These are phyloP conservation scores for Coelopa frigida DNA, from an alignment of 1,140 invertebrate species.

Conservation along the genomic window DNA sequence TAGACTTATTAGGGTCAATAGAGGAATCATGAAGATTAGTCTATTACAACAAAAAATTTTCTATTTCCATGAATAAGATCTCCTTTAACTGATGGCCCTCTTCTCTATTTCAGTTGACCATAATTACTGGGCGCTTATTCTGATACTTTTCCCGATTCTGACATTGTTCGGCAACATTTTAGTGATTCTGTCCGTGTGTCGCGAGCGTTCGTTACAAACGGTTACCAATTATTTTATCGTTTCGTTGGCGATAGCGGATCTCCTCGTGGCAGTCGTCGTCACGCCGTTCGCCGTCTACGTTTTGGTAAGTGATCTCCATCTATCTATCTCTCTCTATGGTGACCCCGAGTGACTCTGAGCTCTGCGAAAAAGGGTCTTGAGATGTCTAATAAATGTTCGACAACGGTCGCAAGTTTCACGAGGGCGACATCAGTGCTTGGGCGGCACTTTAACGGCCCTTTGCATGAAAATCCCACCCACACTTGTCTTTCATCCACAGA, in stretches of 20 bases:
- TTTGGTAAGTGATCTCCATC: conserved; percentile 62
- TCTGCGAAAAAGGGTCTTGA: not conserved
- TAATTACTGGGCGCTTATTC: conserved; percentile 77
- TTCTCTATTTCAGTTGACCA: conserved; percentile 49
- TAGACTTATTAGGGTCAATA: not conserved
- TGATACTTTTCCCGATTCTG: conserved; percentile 85
- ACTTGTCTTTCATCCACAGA: not conserved
- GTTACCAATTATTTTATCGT: conserved; percentile 99
- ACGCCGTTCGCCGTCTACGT: conserved; percentile 99
- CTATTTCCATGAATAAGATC: not conserved
- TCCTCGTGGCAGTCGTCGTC: conserved; percentile 90
- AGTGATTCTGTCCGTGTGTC: conserved; percentile 87
- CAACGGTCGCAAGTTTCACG: not conserved
- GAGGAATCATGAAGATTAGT: not conserved
- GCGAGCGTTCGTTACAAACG: conserved; percentile 83
- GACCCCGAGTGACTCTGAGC: not conserved
- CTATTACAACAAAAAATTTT: not conserved
- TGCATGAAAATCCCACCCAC: too few relatives aligned
- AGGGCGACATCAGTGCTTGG: too few relatives aligned
- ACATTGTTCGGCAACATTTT: conserved; percentile 95
- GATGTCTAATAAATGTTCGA: conserved; percentile 5
- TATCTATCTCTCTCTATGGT: not conserved
- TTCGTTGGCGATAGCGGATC: conserved; percentile 92
- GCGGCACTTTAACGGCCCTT: too few relatives aligned
- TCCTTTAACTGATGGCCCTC: not conserved